Conservation (phyloP, 2,888 invertebrate species). For the Suillia variegata region DNA sequence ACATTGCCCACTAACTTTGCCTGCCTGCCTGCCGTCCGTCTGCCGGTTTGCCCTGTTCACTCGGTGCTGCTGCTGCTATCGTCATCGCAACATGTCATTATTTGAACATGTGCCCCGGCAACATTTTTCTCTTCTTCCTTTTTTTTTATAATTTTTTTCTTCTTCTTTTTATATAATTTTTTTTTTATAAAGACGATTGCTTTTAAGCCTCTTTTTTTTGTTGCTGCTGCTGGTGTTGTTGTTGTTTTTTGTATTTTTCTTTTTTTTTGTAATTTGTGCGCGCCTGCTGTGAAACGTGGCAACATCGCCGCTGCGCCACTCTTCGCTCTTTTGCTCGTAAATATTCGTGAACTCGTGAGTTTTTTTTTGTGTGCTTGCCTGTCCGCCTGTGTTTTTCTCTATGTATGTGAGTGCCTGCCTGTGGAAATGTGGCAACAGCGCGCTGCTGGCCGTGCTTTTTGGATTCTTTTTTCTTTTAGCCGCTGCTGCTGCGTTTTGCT, state of each 20-base stretch:
- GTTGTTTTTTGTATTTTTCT: conserved; percentile 38
- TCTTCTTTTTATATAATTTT: conserved; percentile 9
- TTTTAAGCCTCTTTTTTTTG: conserved; percentile 6
- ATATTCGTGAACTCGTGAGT: too few relatives aligned
- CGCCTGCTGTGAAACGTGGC: conserved; percentile 41
- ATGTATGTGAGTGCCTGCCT: too few relatives aligned
- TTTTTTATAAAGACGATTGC: too few relatives aligned
- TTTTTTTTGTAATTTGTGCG: conserved; percentile 53
- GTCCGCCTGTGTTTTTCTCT: too few relatives aligned
- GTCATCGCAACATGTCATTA: conserved; percentile 13
- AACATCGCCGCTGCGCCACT: conserved; percentile 34
- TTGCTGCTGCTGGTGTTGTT: conserved; percentile 7
- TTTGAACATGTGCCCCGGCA: conserved; percentile 32
- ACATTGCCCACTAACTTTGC: too few relatives aligned
- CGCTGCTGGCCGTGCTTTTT: conserved; percentile 29
- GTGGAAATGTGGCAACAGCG: conserved; percentile 43
- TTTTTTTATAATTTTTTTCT: conserved; percentile 11
- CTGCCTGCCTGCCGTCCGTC: too few relatives aligned
- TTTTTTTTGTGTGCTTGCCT: too few relatives aligned
- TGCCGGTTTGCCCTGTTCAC: too few relatives aligned
- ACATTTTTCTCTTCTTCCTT: conserved; percentile 30
- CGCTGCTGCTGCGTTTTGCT: too few relatives aligned
- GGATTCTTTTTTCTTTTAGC: conserved; percentile 24
- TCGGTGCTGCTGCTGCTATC: too few relatives aligned
- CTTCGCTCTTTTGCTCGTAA: conserved; percentile 28